phyloP scores from a whole-genome alignment of 2,113 vertebrate genomes.

The Gobius niger region DNA sequence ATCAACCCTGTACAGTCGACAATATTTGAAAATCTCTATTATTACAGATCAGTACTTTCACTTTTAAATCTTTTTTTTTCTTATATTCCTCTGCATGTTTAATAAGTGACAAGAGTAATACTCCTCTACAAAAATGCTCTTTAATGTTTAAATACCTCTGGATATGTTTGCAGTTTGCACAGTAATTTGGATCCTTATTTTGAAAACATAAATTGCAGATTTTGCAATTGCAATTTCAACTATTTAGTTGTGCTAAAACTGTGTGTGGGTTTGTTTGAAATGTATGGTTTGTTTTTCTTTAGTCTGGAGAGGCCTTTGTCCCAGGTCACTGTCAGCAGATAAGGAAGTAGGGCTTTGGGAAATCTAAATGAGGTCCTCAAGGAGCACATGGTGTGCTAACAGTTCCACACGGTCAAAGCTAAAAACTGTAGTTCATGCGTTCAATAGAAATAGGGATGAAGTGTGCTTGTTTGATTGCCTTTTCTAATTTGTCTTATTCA shows the following conservation, averaged over 20 bases:
- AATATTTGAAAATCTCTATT: too few relatives aligned
- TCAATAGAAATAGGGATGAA: background rate
- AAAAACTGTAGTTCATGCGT: background rate
- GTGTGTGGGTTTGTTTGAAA: conserved; percentile 13
- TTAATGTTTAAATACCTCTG: too few relatives aligned
- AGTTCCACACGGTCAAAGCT: background rate
- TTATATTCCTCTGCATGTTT: background rate
- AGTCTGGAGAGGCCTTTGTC: conserved; percentile 16
- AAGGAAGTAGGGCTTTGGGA: conserved; percentile 11
- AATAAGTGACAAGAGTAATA: too few relatives aligned
- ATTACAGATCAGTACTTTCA: too few relatives aligned
- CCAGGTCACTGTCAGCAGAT: conserved; percentile 14
- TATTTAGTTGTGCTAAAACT: background rate
- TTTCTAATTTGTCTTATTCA: conserved; percentile 5
- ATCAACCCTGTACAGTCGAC: too few relatives aligned
- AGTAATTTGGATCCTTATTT: too few relatives aligned
- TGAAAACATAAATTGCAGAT: too few relatives aligned
- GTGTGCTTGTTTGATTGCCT: conserved; percentile 6
- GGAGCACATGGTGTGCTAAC: background rate
- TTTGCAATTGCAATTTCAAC: too few relatives aligned
- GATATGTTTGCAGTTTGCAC: too few relatives aligned
- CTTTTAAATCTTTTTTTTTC: too few relatives aligned
- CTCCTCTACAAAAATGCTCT: too few relatives aligned
- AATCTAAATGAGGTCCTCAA: conserved; percentile 41
- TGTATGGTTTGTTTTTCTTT: conserved; percentile 13